Conservation (phyloP, 2,797 vertebrate species). For the Echeneis naucrates region DNA sequence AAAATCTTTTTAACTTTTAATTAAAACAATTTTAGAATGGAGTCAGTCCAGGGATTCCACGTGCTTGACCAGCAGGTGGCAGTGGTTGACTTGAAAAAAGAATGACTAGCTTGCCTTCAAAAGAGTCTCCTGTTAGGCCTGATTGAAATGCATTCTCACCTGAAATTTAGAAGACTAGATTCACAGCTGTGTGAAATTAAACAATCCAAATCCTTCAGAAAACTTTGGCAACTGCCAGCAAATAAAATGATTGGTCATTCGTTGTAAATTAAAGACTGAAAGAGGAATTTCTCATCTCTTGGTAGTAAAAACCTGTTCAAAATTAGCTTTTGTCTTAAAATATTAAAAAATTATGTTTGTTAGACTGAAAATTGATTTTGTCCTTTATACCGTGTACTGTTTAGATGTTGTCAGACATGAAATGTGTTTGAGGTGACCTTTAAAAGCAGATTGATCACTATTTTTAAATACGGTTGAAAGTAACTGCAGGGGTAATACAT, state of each 20-base stretch:
- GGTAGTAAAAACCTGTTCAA: constrained; percentile 4
- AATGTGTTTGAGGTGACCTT: neutral
- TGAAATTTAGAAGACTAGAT: constrained; percentile 6
- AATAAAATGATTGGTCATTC: constrained; percentile 14
- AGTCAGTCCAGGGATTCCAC: constrained; percentile 34
- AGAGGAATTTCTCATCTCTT: neutral
- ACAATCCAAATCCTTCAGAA: neutral
- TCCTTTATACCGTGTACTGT: neutral
- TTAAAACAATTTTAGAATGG: neutral
- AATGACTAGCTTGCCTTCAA: neutral
- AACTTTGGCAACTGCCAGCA: neutral
- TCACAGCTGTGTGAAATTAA: neutral
- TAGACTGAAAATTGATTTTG: neutral
- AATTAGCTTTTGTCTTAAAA: neutral
- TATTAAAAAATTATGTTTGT: constrained; percentile 1
- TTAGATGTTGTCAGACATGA: neutral
- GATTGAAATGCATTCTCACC: constrained; percentile 35
- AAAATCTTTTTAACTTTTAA: too few species aligned
- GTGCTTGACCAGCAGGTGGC: constrained; percentile 75
- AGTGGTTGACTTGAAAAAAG: constrained; percentile 50
- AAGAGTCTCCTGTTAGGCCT: constrained; percentile 32
- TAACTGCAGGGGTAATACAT: neutral
- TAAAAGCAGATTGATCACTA: neutral
- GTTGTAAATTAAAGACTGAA: constrained; percentile 9
- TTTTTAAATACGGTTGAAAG: neutral